A percentile compares a stretch with the other conserved stretches of the same genome.
Conservation (phyloP, 1,140 invertebrate species). For the Drosophila quadrilineata region DNA sequence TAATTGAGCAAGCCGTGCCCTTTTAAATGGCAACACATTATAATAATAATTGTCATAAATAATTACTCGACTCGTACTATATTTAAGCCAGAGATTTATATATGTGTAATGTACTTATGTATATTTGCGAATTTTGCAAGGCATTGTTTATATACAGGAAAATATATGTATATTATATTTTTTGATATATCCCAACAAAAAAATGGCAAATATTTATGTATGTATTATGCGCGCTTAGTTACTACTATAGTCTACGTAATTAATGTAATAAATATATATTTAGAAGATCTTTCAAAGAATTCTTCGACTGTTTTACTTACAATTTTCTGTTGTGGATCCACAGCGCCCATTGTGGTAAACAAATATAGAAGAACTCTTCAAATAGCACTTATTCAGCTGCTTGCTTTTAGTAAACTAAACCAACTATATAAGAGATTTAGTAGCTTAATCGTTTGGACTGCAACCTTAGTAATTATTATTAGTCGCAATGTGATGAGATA, state of each 20-base stretch:
- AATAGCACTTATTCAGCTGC: slow-evolving; percentile 8
- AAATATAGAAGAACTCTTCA: neutral
- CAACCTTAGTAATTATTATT: slow-evolving; percentile 1
- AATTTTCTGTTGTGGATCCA: slow-evolving; percentile 1
- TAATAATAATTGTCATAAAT: no score
- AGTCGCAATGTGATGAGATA: neutral
- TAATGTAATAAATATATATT: slow-evolving; percentile 47
- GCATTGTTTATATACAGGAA: slow-evolving; percentile 47
- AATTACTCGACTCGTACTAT: no score
- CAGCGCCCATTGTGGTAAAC: slow-evolving; percentile 27
- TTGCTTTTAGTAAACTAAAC: slow-evolving; percentile 18
- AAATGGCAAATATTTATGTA: slow-evolving; percentile 26
- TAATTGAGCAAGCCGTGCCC: slow-evolving; percentile 69
- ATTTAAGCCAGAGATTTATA: no score
- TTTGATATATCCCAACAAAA: slow-evolving; percentile 53
- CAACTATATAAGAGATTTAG: slow-evolving; percentile 13
- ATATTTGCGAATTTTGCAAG: slow-evolving; percentile 49
- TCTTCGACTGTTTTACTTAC: slow-evolving; percentile 38
- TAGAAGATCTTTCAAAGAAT: no score
- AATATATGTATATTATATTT: slow-evolving; percentile 46
- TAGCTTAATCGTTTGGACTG: neutral
- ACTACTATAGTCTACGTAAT: slow-evolving; percentile 47
- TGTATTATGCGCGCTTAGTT: slow-evolving; percentile 62
- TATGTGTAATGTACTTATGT: slow-evolving; percentile 24
- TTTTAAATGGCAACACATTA: no score